These are phyloP conservation scores for Apocrypta bakeri DNA, from an alignment of 1,140 invertebrate genomes.

Conservation along the genomic window DNA sequence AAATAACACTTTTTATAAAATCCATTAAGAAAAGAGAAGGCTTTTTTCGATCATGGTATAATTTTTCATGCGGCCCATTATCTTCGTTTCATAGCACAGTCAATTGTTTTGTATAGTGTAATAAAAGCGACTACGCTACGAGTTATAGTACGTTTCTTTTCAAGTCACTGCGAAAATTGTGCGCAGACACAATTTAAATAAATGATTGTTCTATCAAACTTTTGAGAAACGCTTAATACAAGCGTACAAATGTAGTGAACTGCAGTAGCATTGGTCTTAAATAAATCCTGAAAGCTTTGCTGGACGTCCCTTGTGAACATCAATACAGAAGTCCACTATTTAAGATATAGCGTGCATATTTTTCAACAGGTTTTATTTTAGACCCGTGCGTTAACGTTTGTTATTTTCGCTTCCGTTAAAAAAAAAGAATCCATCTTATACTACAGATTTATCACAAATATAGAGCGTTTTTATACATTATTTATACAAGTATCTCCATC, in stretches of 20 bases:
- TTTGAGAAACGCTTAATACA: slow-evolving; percentile 13
- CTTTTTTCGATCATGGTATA: slow-evolving; percentile 2
- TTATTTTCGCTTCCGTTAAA: slow-evolving; percentile 12
- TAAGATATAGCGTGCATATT: slow-evolving; percentile 19
- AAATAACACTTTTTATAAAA: slow-evolving; percentile 36
- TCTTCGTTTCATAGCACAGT: slow-evolving; percentile 21
- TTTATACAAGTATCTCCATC: slow-evolving; percentile 51
- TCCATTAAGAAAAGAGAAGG: slow-evolving; percentile 15
- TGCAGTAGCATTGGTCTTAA: slow-evolving; percentile 10
- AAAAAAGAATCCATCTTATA: slow-evolving; percentile 50
- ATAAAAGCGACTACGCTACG: slow-evolving; percentile 22
- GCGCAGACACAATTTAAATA: slow-evolving; percentile 11
- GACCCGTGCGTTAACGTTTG: slow-evolving; percentile 9
- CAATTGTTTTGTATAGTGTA: neutral
- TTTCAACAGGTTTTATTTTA: slow-evolving; percentile 7
- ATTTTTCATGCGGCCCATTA: neutral
- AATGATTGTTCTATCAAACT: neutral
- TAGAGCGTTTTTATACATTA: slow-evolving; percentile 54
- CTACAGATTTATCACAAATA: slow-evolving; percentile 53
- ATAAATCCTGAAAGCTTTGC: slow-evolving; percentile 32
- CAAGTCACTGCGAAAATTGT: slow-evolving; percentile 16
- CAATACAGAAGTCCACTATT: neutral
- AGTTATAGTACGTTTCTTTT: neutral
- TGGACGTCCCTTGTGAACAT: slow-evolving; percentile 15
- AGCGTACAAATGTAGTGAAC: slow-evolving; percentile 23